Percentiles rank a stretch among this genome's conserved stretches.
Evolutionary conservation across 2,888 invertebrate genomes (phyloP).

Genomic region (Chrysodeixis includens): DNA sequence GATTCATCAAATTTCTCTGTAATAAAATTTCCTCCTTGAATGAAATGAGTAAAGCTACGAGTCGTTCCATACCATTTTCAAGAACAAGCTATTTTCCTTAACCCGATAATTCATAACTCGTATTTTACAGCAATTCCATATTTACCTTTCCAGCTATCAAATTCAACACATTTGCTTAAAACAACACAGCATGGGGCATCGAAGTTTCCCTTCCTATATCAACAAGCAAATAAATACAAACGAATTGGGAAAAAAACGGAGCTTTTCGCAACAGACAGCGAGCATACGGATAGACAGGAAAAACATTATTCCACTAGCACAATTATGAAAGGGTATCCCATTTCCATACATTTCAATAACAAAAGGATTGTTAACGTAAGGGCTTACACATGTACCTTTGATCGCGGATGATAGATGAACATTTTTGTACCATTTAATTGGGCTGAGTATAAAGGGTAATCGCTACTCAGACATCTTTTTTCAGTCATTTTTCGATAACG

Average conservation of each 20-base stretch:
- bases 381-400: constrained; percentile 46
- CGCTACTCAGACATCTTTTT: constrained; percentile 24
- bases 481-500: constrained; percentile 28
- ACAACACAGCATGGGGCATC: background rate
- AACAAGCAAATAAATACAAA: constrained; percentile 38
- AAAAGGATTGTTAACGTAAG: constrained; percentile 48
- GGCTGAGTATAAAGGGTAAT: constrained; percentile 40
- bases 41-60: background rate
- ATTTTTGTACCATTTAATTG: constrained; percentile 50
- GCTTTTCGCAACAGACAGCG: constrained; percentile 24
- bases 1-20: no score
- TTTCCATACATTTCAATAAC: constrained; percentile 59
- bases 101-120: background rate
- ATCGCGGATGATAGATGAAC: constrained; percentile 43
- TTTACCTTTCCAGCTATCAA: constrained; percentile 4
- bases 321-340: constrained; percentile 42
- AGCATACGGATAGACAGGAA: constrained; percentile 24
- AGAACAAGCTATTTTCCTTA: background rate
- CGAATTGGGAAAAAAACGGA: constrained; percentile 25
- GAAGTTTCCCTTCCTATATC: constrained; percentile 27
- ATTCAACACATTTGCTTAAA: background rate
- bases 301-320: constrained; percentile 47
- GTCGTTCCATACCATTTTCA: background rate
- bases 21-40: background rate
- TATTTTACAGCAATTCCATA: background rate